Evolutionary conservation across 2,888 invertebrate genomes (phyloP).

Genomic region (Linnaemya tessellans): DNA sequence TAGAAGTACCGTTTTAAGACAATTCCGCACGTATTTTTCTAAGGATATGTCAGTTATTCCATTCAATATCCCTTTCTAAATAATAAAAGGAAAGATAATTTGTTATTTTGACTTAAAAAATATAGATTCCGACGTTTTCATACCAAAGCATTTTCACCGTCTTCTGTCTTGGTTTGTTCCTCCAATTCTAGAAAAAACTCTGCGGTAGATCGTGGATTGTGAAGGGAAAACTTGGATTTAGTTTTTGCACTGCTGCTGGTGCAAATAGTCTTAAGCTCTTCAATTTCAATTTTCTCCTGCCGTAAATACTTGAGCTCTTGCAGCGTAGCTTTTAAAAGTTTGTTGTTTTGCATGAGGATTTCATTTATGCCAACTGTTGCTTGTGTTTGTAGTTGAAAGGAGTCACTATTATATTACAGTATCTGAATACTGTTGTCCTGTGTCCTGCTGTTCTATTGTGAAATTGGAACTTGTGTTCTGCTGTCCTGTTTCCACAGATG

Average conservation of each 20-base stretch:
- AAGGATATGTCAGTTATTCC: slow-evolving; percentile 37
- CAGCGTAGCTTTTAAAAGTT: slow-evolving; percentile 27
- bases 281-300: slow-evolving; percentile 38
- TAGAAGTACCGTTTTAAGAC: slow-evolving; percentile 43
- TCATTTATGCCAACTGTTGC: slow-evolving; percentile 29
- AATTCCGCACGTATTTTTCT: slow-evolving; percentile 41
- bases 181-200: slow-evolving; percentile 48
- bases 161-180: slow-evolving; percentile 46
- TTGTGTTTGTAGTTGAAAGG: slow-evolving; percentile 36
- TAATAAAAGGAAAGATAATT: slow-evolving; percentile 26
- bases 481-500: slow-evolving; percentile 27
- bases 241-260: slow-evolving; percentile 43
- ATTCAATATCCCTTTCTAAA: slow-evolving; percentile 50
- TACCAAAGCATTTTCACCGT: slow-evolving; percentile 49
- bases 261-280: slow-evolving; percentile 39
- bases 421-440: slow-evolving; percentile 24
- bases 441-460: slow-evolving; percentile 22
- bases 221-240: slow-evolving; percentile 28
- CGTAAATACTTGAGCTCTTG: slow-evolving; percentile 53
- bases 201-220: slow-evolving; percentile 32
- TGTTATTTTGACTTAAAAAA: slow-evolving; percentile 46
- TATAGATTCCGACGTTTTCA: slow-evolving; percentile 50
- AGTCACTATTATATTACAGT: slow-evolving; percentile 23
- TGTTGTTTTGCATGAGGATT: slow-evolving; percentile 41
- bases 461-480: slow-evolving; percentile 26